phyloP scores from a whole-genome alignment of 1,140 invertebrate genomes.

The Cryptotermes secundus region DNA sequence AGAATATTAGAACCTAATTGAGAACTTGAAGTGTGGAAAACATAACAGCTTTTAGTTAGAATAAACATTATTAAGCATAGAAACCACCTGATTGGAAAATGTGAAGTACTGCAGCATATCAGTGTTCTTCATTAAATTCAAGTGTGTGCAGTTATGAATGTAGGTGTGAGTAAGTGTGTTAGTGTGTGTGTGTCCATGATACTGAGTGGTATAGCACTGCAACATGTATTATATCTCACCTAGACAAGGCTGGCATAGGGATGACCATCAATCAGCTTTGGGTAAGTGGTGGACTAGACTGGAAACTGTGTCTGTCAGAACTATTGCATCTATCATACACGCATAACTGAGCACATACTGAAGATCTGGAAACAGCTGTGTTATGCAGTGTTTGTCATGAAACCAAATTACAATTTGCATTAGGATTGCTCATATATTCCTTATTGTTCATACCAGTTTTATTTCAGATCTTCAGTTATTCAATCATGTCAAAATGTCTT shows the following conservation, averaged over 20 bases:
- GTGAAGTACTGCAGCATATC: background rate
- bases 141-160: background rate
- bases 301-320: constrained; percentile 1
- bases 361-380: background rate
- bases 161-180: background rate
- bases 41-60: too few species aligned
- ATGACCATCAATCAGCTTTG: background rate
- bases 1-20: too few species aligned
- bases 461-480: background rate
- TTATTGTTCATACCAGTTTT: background rate
- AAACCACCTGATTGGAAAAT: too few species aligned
- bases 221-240: constrained; percentile 2
- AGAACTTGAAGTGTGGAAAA: too few species aligned
- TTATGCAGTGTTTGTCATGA: background rate
- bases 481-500: constrained; percentile 12
- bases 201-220: background rate
- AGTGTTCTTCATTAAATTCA: constrained; percentile 3
- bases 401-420: background rate
- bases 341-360: background rate
- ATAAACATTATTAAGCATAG: too few species aligned
- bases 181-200: background rate
- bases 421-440: too few species aligned
- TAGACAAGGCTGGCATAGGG: background rate
- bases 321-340: background rate
- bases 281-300: background rate